Evolutionary conservation across 2,888 invertebrate genomes (phyloP), one percentile per base, ranked within the genome.

Genomic region (Zhengitettix transpicula): DNA sequence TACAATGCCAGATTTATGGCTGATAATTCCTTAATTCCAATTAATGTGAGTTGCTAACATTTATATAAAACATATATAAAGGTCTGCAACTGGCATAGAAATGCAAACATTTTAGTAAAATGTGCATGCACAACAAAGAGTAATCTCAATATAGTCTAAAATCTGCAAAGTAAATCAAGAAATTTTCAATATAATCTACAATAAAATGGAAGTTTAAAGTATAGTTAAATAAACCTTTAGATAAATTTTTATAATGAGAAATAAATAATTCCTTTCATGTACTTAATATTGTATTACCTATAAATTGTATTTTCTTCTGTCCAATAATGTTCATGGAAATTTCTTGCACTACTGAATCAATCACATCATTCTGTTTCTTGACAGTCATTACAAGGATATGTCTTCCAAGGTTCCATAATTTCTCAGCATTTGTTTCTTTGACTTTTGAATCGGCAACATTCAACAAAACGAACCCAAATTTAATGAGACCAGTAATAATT

Each of bases 311-410:
- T 14, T 8, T 47, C 8, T 47, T 47, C 12, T 47, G 47, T 14
- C n/a, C 47, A 47, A 47, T 14, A 47, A 62, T 57, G 9, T 54
- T 52, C 5, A 56, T 53, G 11, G 52, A 40, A 10, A 63, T 41
- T 14, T 44, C 16, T 42, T 62, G 58, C 7, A 63, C 52, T 7
- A 63, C 59, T 11, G 59, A 55, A 7, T 47, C 58, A 12, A 60
- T 55, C 44, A 68, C 66, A 47, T 66, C 65, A 40, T 77, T 74
- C 64, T 80, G 77, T 65, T 77, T 78, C 59, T 78, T 78, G 56
- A 82, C 75, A 55, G 84, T 74, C 68, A 79, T 79, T 47, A 78
- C 74, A 9, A 84, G 67, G 64, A 83, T 80, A 61, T 75, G 72
- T 17, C 75, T 76, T 0, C 83, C 83, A 62, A 82, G 69, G 14